phyloP scores from a whole-genome alignment of 1,140 invertebrate genomes.

The Caenorhabditis latens region DNA sequence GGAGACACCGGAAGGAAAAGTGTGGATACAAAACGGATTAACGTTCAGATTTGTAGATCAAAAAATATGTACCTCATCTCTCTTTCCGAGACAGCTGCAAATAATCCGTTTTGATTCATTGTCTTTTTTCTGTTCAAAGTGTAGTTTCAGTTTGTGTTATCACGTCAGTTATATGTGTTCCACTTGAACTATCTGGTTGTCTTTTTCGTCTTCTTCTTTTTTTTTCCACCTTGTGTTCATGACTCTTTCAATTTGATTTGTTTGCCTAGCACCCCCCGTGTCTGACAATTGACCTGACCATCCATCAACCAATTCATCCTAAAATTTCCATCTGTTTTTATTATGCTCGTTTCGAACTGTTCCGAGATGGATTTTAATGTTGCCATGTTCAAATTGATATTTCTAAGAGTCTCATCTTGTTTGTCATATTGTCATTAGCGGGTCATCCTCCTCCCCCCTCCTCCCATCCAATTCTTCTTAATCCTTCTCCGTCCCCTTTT shows the following conservation, averaged over 20 bases:
- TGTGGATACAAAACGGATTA: neutral
- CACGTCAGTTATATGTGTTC: conserved; percentile 36
- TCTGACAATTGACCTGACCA: conserved; percentile 34
- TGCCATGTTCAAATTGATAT: conserved; percentile 38
- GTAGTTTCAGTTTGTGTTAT: conserved; percentile 22
- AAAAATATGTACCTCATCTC: conserved; percentile 16
- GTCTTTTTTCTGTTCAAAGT: neutral
- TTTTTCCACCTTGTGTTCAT: neutral
- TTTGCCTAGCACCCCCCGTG: conserved; percentile 9
- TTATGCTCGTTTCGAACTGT: conserved; percentile 2
- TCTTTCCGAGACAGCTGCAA: neutral
- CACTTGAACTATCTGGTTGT: conserved; percentile 39
- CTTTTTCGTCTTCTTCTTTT: neutral
- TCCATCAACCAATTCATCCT: neutral
- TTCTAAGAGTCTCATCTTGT: conserved; percentile 20
- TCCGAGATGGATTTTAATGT: neutral
- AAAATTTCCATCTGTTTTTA: conserved; percentile 22
- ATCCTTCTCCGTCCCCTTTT: neutral
- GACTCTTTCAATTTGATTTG: conserved; percentile 36
- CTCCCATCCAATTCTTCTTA: conserved; percentile 35
- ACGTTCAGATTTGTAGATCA: conserved; percentile 6
- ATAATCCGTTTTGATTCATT: neutral
- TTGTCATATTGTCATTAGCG: conserved; percentile 54
- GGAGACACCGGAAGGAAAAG: neutral
- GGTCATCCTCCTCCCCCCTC: neutral